Evolutionary conservation across 2,888 invertebrate genomes (phyloP).

Genomic region (Drosophila cracens): DNA sequence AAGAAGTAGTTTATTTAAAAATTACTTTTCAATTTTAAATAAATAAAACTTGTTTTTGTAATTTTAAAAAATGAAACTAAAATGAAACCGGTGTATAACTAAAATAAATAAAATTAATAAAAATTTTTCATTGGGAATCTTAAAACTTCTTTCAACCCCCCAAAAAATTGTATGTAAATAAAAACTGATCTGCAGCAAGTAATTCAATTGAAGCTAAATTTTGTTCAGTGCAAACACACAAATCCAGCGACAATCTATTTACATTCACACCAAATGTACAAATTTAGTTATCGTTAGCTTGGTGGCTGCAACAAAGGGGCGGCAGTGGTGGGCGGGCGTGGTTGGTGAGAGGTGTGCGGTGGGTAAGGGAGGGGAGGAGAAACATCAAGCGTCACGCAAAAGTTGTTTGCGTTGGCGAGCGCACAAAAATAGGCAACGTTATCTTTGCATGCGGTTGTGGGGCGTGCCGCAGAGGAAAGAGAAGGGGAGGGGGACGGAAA

Average conservation of each 20-base stretch:
- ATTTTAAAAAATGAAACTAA: neutral
- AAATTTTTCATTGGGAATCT: neutral
- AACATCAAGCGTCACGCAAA: constrained; percentile 73
- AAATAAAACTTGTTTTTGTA: neutral
- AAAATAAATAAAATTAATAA: neutral
- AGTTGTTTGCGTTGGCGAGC: constrained; percentile 77
- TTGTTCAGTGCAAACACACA: constrained; percentile 67
- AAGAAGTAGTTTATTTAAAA: neutral
- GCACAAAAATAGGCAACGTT: constrained; percentile 77
- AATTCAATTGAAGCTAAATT: neutral
- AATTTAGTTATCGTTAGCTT: constrained; percentile 74
- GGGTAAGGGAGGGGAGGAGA: neutral
- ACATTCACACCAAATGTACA: constrained; percentile 82
- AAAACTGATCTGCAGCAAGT: neutral
- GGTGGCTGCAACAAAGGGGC: constrained; percentile 10
- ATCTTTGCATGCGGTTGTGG: constrained; percentile 53
- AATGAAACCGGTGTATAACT: rapidly evolving
- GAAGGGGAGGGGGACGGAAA: neutral
- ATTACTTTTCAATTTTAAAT: neutral
- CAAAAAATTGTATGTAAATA: neutral
- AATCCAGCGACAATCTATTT: constrained; percentile 81
- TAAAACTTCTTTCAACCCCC: neutral
- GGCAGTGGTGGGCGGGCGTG: neutral
- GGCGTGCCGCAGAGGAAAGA: constrained; percentile 4
- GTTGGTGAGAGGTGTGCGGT: neutral